phyloP scores from a whole-genome alignment of 2,888 invertebrate genomes.

The Aporophyla nigra region DNA sequence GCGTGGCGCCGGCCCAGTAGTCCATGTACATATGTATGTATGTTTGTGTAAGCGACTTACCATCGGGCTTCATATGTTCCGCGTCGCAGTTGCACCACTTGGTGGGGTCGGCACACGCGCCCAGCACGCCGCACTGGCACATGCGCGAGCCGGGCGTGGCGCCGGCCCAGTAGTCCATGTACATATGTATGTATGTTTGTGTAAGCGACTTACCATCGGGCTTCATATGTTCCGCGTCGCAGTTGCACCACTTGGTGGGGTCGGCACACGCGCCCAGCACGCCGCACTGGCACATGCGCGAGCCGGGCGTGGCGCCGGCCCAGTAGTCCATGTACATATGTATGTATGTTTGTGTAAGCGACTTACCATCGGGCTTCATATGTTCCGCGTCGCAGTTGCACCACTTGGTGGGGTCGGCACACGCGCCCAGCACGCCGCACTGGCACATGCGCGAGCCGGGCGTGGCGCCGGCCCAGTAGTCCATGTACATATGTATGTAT shows the following conservation, averaged over 20 bases:
- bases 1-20: conserved; percentile 97
- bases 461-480: conserved; percentile 97
- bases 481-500: too few species aligned
- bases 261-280: conserved; percentile 96
- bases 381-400: conserved; percentile 98
- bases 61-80: conserved; percentile 76
- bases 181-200: too few species aligned
- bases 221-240: conserved; percentile 93
- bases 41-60: conserved; percentile 10
- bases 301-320: conserved; percentile 94
- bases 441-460: conserved; percentile 93
- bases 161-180: conserved; percentile 99
- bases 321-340: conserved; percentile 99
- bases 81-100: conserved; percentile 99
- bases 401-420: conserved; percentile 96
- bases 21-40: too few species aligned
- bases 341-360: too few species aligned
- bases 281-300: conserved; percentile 95
- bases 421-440: conserved; percentile 97
- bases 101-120: conserved; percentile 95
- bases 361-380: conserved; percentile 40
- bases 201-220: conserved; percentile 25
- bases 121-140: conserved; percentile 96
- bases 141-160: conserved; percentile 93
- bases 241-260: conserved; percentile 98